Evolutionary conservation across 2,888 invertebrate genomes (phyloP), one percentile per base, ranked within the genome.

Genomic region (Epinotia bilunana): DNA sequence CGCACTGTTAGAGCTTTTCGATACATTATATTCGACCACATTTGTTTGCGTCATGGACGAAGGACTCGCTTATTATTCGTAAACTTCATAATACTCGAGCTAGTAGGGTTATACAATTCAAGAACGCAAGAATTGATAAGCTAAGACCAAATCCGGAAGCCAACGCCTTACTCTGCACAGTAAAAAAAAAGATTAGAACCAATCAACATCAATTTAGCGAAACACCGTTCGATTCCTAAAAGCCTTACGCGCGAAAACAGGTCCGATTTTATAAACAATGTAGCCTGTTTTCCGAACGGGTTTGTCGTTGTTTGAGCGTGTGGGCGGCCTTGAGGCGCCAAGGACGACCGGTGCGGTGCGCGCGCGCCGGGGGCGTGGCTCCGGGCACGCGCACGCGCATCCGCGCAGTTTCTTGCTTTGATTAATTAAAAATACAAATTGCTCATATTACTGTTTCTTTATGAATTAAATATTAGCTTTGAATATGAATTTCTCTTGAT

Each of bases 251-350:
- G 53, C 61, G 33, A 60, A 57, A 75, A 72, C 75, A 62, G 65
- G 71, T 75, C 71, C 71, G 53, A 61, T 62, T 62, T 72, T 43
- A 76, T 76, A 76, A 76, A 76, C 76, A 76, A 76, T 57, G 55
- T 63, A 72, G 72, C 76, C 62, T 72, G 76, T 75, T 74, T 82
- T 67, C 81, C 82, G 81, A 85, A 84, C 89, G 85, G 87, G 88
- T 89, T 88, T 84, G 82, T 80, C 81, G 83, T 84, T 80, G 83
- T 84, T 80, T 82, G 83, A 83, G 80, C 83, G 88, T 86, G 91
- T 90, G 86, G 90, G 88, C 88, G 92, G 89, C 92, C 93, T 92
- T 91, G 92, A 90, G 88, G 84, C 76, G 81, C 83, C 90, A 92
- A 92, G 92, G 92, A 91, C 85, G 83, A 72, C 82, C 78, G 80